phyloP scores from a whole-genome alignment of 1,140 invertebrate species.

The Magallana gigas region DNA sequence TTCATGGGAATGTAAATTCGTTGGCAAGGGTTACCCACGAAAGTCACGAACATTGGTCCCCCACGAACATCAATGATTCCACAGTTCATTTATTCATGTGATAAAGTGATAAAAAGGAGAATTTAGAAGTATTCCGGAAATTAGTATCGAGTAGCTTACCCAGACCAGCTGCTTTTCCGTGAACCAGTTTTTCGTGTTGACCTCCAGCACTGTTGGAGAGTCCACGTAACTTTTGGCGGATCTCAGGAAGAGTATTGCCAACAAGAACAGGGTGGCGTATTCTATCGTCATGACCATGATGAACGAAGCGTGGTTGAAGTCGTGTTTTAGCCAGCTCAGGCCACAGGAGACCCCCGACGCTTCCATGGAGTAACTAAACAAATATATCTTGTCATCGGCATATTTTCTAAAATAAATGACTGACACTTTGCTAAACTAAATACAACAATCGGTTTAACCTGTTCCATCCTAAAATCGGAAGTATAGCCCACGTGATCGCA shows the following conservation, averaged over 20 bases:
- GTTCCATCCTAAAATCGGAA: conserved; percentile 70
- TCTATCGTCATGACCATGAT: conserved; percentile 55
- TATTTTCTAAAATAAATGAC: background rate
- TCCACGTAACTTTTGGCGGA: conserved; percentile 36
- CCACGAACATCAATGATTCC: too few species aligned
- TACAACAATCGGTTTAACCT: conserved; percentile 56
- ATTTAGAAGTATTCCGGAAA: too few species aligned
- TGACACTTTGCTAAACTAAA: background rate
- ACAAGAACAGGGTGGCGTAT: conserved; percentile 50
- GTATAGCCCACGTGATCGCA: conserved; percentile 63
- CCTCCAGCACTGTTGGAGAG: background rate
- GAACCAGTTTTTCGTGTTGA: conserved; percentile 47
- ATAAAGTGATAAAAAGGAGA: too few species aligned
- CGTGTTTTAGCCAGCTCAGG: conserved; percentile 65
- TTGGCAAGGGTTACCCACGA: too few species aligned
- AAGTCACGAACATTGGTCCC: too few species aligned
- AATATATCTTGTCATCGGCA: background rate
- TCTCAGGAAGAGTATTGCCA: conserved; percentile 46
- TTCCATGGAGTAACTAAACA: conserved; percentile 65
- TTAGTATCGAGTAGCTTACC: conserved; percentile 46
- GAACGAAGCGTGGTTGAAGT: conserved; percentile 65
- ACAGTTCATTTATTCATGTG: too few species aligned
- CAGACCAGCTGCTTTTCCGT: conserved; percentile 59
- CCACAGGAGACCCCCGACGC: conserved; percentile 65
- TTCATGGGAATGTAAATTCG: too few species aligned